These are phyloP conservation scores for Prosopocoilus inquinatus DNA, from an alignment of 2,888 invertebrate species.

Conservation along the genomic window DNA sequence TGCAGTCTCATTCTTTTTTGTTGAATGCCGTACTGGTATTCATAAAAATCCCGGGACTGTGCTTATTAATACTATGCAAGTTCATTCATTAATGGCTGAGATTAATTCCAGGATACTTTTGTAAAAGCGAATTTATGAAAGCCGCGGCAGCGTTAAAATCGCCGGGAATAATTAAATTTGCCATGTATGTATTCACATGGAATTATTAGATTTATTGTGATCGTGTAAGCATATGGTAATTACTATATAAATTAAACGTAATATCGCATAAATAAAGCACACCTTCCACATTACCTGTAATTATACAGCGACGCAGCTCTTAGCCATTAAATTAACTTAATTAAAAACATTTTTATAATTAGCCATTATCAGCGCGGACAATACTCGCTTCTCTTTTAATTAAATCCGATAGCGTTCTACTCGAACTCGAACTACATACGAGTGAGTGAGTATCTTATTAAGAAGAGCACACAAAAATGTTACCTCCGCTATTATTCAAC, in stretches of 20 bases:
- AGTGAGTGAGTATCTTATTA: background rate
- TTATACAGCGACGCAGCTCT: slow-evolving; percentile 22
- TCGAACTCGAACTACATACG: background rate
- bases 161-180: too few relatives aligned
- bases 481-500: too few relatives aligned
- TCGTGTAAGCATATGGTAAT: slow-evolving; percentile 9
- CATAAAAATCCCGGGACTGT: too few relatives aligned
- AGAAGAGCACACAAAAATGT: too few relatives aligned
- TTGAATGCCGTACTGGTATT: too few relatives aligned
- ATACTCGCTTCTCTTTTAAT: slow-evolving; percentile 15
- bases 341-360: slow-evolving; percentile 29
- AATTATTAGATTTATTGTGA: slow-evolving; percentile 12
- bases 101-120: too few relatives aligned
- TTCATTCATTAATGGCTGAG: too few relatives aligned
- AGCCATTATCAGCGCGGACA: slow-evolving; percentile 5
- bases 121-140: too few relatives aligned
- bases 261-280: slow-evolving; percentile 31
- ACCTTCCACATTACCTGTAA: slow-evolving; percentile 27
- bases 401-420: slow-evolving; percentile 10
- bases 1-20: too few relatives aligned
- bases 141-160: too few relatives aligned
- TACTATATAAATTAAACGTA: slow-evolving; percentile 28
- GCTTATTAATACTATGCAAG: too few relatives aligned
- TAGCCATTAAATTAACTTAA: slow-evolving; percentile 32
- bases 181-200: background rate